Evolutionary conservation across 2,113 vertebrate genomes (phyloP).

Genomic region (Rhea pennata): DNA sequence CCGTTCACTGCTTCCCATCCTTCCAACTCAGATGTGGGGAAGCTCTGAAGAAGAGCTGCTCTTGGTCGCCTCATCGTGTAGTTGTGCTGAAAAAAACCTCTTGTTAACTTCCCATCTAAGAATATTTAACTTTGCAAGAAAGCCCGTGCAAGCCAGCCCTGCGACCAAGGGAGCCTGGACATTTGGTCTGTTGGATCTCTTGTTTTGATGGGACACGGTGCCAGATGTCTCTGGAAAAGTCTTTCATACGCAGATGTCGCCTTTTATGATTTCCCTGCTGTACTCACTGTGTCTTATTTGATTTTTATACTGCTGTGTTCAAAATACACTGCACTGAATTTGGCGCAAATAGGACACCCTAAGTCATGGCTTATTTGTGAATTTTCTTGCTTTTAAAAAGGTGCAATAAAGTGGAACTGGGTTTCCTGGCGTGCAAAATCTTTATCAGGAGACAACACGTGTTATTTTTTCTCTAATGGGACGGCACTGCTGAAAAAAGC

Average conservation of each 20-base stretch:
- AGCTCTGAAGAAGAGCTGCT: too few relatives aligned
- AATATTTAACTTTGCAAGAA: accelerated
- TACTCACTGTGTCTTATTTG: background rate
- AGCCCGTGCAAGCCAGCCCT: background rate
- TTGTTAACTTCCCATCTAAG: background rate
- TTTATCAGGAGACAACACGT: too few relatives aligned
- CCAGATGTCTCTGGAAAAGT: too few relatives aligned
- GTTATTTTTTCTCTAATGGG: too few relatives aligned
- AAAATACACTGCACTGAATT: too few relatives aligned
- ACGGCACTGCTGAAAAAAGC: too few relatives aligned
- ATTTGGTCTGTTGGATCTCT: background rate
- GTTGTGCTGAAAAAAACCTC: background rate
- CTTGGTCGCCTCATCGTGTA: too few relatives aligned
- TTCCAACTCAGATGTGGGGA: too few relatives aligned
- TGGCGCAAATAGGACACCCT: background rate
- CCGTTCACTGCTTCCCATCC: too few relatives aligned
- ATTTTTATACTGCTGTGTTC: background rate
- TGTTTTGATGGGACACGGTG: background rate
- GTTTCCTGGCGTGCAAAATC: background rate
- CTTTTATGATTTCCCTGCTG: accelerated
- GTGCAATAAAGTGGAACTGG: background rate
- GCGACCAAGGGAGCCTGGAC: accelerated
- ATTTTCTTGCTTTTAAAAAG: background rate
- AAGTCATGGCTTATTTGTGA: background rate
- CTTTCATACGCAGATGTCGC: background rate